phyloP scores from a whole-genome alignment of 2,888 invertebrate species.

The Blastobasis lacticolella region DNA sequence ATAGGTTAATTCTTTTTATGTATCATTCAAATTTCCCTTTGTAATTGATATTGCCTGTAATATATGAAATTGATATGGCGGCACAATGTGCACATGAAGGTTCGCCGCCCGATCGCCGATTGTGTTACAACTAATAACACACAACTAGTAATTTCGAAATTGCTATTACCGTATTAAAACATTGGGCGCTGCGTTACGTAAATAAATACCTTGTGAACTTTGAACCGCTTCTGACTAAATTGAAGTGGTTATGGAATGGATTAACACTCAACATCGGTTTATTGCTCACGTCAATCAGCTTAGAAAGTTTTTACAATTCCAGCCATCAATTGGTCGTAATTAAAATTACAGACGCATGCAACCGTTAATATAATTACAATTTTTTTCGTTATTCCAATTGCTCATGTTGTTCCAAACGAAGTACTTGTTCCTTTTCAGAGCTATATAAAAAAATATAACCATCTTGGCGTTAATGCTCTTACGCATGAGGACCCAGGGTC shows the following conservation, averaged over 20 bases:
- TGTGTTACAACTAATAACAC: conserved; percentile 2
- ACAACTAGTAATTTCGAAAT: conserved; percentile 12
- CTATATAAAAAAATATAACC: too few relatives aligned
- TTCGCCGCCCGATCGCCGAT: conserved; percentile 1
- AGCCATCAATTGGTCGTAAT: neutral
- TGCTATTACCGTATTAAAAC: conserved; percentile 36
- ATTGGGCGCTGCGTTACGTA: conserved; percentile 31
- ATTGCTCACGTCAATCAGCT: conserved; percentile 32
- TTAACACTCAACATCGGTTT: conserved; percentile 40
- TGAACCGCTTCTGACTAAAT: conserved; percentile 42
- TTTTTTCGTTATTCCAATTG: too few relatives aligned
- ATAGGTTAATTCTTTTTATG: conserved; percentile 41
- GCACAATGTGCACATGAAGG: conserved; percentile 4
- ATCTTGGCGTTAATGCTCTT: too few relatives aligned
- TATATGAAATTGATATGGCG: conserved; percentile 16
- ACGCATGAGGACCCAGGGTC: too few relatives aligned
- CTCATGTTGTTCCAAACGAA: too few relatives aligned
- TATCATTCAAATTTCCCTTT: conserved; percentile 34
- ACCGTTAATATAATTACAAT: too few relatives aligned
- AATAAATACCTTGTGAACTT: conserved; percentile 29
- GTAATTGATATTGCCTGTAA: conserved; percentile 48
- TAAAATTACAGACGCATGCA: too few relatives aligned
- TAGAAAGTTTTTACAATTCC: conserved; percentile 30
- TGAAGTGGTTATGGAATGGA: conserved; percentile 32
- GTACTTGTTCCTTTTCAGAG: too few relatives aligned